Percentiles rank a stretch among this genome's conserved stretches.
These are phyloP conservation scores for Drosophila emarginata DNA, from an alignment of 2,888 invertebrate species.

Conservation along the genomic window DNA sequence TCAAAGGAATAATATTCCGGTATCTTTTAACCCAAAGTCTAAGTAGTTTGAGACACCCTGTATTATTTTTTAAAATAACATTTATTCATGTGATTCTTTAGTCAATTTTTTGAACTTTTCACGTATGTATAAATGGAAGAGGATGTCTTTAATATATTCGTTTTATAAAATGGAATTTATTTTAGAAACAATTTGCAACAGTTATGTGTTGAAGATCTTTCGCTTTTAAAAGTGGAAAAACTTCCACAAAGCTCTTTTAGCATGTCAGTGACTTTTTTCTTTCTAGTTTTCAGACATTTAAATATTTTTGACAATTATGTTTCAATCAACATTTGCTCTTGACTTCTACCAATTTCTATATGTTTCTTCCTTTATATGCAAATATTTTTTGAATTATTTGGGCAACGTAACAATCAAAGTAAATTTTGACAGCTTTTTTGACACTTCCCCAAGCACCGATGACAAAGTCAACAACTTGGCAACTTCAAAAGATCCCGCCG, in stretches of 20 bases:
- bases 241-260: no score
- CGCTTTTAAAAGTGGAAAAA: no score
- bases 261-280: no score
- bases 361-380: background rate
- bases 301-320: no score
- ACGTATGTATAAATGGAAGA: background rate
- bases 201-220: no score
- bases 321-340: no score
- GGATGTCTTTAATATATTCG: no score
- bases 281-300: no score
- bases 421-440: slow-evolving; percentile 49
- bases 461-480: slow-evolving; percentile 29
- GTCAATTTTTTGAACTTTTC: background rate
- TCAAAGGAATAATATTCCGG: background rate
- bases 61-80: no score
- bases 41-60: no score
- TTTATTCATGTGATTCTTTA: background rate
- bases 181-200: no score
- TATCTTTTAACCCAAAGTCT: background rate
- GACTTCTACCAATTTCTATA: background rate
- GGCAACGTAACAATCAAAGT: slow-evolving; percentile 29
- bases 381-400: background rate
- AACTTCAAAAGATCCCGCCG: slow-evolving; percentile 50
- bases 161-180: no score
- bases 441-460: slow-evolving; percentile 39